phyloP scores from a whole-genome alignment of 2,113 vertebrate genomes.

The Scartelaos histophorus region DNA sequence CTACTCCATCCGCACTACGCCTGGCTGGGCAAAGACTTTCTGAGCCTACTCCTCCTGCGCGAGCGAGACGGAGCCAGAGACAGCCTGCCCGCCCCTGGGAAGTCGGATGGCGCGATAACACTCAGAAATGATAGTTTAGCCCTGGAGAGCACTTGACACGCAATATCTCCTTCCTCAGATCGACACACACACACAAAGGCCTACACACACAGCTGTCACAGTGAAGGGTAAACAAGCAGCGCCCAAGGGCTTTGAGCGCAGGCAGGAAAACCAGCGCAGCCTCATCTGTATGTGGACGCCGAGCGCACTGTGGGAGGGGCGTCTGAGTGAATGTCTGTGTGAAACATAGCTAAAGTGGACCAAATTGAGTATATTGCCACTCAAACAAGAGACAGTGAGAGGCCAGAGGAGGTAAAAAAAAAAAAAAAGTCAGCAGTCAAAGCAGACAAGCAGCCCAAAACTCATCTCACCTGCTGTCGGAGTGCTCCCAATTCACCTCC shows the following conservation, averaged over 20 bases:
- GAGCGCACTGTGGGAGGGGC: constrained; percentile 53
- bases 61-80: constrained; percentile 52
- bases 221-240: constrained; percentile 78
- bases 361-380: constrained; percentile 70
- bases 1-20: constrained; percentile 60
- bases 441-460: constrained; percentile 39
- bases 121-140: constrained; percentile 82
- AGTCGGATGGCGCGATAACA: constrained; percentile 78
- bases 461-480: constrained; percentile 59
- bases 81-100: constrained; percentile 70
- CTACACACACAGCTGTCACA: constrained; percentile 70
- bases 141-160: constrained; percentile 82
- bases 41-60: constrained; percentile 60
- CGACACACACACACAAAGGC: constrained; percentile 62
- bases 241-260: constrained; percentile 69
- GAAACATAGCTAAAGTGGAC: constrained; percentile 70
- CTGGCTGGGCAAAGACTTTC: constrained; percentile 65
- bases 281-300: constrained; percentile 67
- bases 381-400: constrained; percentile 66
- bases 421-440: constrained; percentile 20
- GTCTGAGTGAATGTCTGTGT: constrained; percentile 64
- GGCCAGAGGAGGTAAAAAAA: constrained; percentile 20
- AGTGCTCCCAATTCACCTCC: constrained; percentile 58
- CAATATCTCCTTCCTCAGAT: constrained; percentile 77
- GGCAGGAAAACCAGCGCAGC: constrained; percentile 45